Conservation (phyloP, 2,113 vertebrate species). For the Promerops cafer region DNA sequence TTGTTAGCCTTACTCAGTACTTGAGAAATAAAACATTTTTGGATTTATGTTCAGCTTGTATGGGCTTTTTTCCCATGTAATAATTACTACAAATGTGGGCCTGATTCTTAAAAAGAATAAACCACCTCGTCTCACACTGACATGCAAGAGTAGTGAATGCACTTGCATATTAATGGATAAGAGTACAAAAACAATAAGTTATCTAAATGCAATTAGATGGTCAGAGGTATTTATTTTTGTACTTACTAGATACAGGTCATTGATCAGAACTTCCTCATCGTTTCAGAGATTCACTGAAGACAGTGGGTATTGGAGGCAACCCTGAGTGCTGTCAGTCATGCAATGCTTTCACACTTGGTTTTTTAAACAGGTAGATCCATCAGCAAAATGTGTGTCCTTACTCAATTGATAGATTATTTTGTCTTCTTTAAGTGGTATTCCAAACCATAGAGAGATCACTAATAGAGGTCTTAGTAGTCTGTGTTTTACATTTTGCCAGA, state of each 20-base stretch:
- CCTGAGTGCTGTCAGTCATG: background rate
- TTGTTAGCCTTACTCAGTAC: background rate
- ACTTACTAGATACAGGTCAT: background rate
- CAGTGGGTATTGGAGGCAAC: background rate
- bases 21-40: background rate
- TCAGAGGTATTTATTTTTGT: background rate
- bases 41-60: background rate
- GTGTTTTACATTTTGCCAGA: background rate
- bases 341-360: background rate
- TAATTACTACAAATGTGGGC: background rate
- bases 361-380: background rate
- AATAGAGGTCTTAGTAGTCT: background rate
- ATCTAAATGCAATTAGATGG: background rate
- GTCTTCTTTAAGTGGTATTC: background rate
- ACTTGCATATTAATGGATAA: background rate
- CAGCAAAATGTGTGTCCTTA: background rate
- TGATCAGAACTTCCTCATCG: background rate
- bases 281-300: background rate
- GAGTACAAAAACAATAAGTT: background rate
- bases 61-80: background rate
- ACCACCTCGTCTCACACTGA: background rate
- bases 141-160: background rate
- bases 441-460: background rate
- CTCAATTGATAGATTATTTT: background rate
- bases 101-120: background rate